Evolutionary conservation across 53 echinoderm and acorn worm genomes (phyloP).

Genomic region (Hippasteria phrygiana): DNA sequence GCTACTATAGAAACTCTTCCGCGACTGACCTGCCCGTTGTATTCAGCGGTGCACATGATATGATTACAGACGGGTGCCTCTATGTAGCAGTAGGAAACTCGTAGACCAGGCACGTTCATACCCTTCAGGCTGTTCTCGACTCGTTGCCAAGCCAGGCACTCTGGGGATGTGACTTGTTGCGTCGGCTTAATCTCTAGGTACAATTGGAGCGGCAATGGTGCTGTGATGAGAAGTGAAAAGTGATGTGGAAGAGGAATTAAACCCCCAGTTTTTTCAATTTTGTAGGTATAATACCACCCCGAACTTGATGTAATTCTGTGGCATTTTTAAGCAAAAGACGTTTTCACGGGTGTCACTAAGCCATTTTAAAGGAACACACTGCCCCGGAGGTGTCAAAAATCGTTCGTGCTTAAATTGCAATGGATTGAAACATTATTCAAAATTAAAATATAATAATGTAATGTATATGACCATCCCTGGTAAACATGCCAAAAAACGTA

Average conservation of each 20-base stretch:
- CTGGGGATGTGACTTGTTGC: neutral
- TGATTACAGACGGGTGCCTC: conserved; percentile 45
- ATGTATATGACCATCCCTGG: too few species aligned
- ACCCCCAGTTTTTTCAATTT: too few species aligned
- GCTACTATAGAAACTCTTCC: neutral
- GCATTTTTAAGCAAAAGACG: too few species aligned
- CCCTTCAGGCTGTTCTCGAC: conserved; percentile 46
- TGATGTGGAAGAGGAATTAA: neutral
- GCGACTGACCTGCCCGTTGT: conserved; percentile 16
- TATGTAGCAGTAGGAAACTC: conserved; percentile 30
- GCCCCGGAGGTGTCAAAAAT: too few species aligned
- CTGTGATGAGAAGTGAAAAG: neutral
- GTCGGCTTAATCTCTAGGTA: neutral
- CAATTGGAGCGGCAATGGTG: neutral
- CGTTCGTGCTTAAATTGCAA: too few species aligned
- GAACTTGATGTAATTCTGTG: too few species aligned
- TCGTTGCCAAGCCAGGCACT: conserved; percentile 26
- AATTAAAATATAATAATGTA: too few species aligned
- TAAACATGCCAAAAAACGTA: too few species aligned
- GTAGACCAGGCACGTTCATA: conserved; percentile 31
- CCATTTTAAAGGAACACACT: too few species aligned
- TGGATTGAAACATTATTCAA: too few species aligned
- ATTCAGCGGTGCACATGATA: conserved; percentile 48
- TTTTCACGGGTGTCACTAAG: too few species aligned
- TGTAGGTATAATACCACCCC: too few species aligned